phyloP scores from a whole-genome alignment of 2,113 vertebrate species.

The Pollimyrus isidori region DNA sequence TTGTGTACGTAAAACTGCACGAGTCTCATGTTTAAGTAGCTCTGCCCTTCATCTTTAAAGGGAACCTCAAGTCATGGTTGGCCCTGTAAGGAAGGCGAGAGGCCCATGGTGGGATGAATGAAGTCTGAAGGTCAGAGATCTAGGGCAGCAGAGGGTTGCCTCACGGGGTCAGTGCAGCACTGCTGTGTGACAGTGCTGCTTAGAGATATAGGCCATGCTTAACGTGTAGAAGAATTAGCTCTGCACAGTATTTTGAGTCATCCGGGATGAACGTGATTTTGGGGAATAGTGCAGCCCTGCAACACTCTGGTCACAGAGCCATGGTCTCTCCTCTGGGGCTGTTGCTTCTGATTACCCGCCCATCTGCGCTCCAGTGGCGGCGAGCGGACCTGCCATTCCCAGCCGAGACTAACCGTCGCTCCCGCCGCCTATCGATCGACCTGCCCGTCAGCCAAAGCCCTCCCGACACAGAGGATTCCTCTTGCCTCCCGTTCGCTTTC shows the following conservation, averaged over 20 bases:
- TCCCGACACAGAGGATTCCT: background rate
- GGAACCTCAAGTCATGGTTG: background rate
- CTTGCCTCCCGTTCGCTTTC: background rate
- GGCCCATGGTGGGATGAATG: background rate
- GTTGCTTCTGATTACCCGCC: conserved; percentile 65
- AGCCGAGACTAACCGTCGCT: background rate
- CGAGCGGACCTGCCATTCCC: conserved; percentile 42
- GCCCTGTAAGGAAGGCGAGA: background rate
- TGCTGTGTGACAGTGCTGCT: background rate
- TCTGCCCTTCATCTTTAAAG: background rate
- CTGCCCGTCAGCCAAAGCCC: background rate
- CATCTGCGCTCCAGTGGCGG: conserved; percentile 48
- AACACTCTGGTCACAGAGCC: conserved; percentile 60
- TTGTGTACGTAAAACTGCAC: no score
- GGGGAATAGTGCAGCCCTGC: conserved; percentile 29
- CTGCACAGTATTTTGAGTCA: background rate
- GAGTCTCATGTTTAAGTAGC: background rate
- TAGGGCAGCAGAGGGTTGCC: background rate
- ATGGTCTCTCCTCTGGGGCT: conserved; percentile 56
- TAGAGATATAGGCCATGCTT: background rate
- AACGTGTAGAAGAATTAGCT: background rate
- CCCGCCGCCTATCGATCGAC: background rate
- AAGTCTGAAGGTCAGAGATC: background rate
- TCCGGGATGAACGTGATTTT: conserved; percentile 18
- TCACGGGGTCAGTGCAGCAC: no score